These are phyloP conservation scores for Lithophane socia DNA, from an alignment of 2,888 invertebrate genomes.

Conservation along the genomic window DNA sequence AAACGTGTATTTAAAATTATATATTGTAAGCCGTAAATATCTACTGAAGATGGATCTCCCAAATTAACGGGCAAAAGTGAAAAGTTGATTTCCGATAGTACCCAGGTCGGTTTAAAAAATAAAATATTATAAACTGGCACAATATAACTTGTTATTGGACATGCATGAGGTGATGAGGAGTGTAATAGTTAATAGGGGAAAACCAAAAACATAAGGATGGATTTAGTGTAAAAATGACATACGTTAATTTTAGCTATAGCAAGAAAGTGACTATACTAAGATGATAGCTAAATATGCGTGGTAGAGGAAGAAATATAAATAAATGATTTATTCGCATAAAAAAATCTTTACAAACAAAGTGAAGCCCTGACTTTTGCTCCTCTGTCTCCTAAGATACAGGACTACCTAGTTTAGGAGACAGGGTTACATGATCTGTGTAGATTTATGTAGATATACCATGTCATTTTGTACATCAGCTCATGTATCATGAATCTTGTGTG, in stretches of 20 bases:
- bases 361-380: too few relatives aligned
- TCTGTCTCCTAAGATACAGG: too few relatives aligned
- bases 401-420: too few relatives aligned
- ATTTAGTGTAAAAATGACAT: background rate
- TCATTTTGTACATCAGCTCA: too few relatives aligned
- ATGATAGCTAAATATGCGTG: background rate
- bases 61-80: background rate
- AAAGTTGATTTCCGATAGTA: background rate
- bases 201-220: background rate
- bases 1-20: background rate
- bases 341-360: too few relatives aligned
- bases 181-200: background rate
- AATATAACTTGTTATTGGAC: too few relatives aligned
- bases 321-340: too few relatives aligned
- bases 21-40: background rate
- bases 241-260: background rate
- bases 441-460: too few relatives aligned
- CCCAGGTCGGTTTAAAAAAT: background rate
- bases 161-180: too few relatives aligned
- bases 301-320: too few relatives aligned
- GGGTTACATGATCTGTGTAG: too few relatives aligned
- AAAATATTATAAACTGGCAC: background rate
- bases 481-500: too few relatives aligned
- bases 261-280: background rate
- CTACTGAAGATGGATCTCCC: background rate